These are phyloP conservation scores for Tokudaia tokunoshimensis DNA, from an alignment of 2,797 vertebrate species.

Conservation along the genomic window DNA sequence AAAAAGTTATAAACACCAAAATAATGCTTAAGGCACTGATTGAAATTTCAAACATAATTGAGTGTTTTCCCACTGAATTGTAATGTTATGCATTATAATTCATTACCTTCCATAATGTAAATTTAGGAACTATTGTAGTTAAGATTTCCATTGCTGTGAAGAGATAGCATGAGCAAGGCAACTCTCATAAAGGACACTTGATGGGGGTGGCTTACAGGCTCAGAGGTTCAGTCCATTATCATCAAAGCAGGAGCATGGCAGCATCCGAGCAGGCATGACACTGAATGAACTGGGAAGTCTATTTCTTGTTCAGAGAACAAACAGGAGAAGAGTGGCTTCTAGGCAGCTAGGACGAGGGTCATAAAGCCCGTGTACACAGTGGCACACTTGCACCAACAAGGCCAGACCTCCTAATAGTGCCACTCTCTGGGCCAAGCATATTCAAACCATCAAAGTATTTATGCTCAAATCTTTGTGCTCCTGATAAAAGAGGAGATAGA, in stretches of 20 bases:
- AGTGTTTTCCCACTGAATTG: not conserved
- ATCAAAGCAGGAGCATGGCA: not conserved
- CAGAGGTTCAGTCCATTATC: not conserved
- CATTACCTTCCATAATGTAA: not conserved
- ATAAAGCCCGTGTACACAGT: not conserved
- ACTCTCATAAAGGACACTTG: too few relatives aligned
- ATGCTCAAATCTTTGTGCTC: not conserved
- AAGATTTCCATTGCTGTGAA: not conserved
- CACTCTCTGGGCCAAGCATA: not conserved
- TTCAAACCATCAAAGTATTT: not conserved
- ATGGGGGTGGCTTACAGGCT: not conserved
- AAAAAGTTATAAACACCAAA: not conserved
- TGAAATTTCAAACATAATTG: not conserved
- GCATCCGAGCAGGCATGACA: not conserved
- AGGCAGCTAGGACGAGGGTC: not conserved
- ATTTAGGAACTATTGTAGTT: not conserved
- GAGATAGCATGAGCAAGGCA: not conserved
- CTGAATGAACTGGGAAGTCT: not conserved
- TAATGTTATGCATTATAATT: not conserved
- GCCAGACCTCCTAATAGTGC: not conserved
- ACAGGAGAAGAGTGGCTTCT: not conserved
- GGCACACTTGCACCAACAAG: not conserved
- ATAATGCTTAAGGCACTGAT: not conserved
- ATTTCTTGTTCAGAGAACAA: not conserved
- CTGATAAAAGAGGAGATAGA: not conserved